Evolutionary conservation across 53 echinoderm and acorn worm species (phyloP).

Genomic region (Temnopleurus reevesii): DNA sequence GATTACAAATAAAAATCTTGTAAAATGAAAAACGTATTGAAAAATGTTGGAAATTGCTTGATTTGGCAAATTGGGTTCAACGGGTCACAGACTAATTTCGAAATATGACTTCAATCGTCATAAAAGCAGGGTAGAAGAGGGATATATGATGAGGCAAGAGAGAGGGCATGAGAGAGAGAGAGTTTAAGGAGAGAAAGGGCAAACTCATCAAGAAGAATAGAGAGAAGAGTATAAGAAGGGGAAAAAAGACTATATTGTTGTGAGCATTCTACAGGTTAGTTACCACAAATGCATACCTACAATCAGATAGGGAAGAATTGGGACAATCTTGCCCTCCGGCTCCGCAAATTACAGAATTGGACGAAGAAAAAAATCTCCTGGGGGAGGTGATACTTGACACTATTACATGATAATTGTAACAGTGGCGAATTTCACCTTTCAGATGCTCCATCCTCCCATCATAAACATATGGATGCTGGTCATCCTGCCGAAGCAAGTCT

Average conservation of each 20-base stretch:
- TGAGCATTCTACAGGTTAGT: neutral
- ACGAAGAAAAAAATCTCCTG: neutral
- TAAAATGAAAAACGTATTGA: no score
- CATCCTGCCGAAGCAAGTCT: neutral
- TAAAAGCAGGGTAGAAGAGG: neutral
- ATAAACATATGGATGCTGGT: neutral
- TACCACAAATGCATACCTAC: conserved; percentile 5
- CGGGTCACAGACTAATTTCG: neutral
- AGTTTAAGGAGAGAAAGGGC: neutral
- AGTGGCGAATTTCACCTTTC: conserved; percentile 23
- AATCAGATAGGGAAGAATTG: conserved; percentile 48
- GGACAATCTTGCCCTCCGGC: conserved; percentile 49
- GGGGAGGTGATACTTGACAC: conserved; percentile 46
- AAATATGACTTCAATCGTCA: neutral
- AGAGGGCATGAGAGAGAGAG: neutral
- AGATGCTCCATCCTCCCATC: neutral
- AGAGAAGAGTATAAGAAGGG: neutral
- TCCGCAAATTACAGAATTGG: conserved; percentile 36
- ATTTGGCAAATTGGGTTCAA: neutral
- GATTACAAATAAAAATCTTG: no score
- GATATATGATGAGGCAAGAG: neutral
- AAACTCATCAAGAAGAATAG: neutral
- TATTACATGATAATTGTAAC: conserved; percentile 48
- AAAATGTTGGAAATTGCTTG: no score
- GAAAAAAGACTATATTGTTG: neutral